These are phyloP conservation scores for Umimayanthus kanabou DNA, from an alignment of 92 coral and sea anemone species.

Conservation along the genomic window DNA sequence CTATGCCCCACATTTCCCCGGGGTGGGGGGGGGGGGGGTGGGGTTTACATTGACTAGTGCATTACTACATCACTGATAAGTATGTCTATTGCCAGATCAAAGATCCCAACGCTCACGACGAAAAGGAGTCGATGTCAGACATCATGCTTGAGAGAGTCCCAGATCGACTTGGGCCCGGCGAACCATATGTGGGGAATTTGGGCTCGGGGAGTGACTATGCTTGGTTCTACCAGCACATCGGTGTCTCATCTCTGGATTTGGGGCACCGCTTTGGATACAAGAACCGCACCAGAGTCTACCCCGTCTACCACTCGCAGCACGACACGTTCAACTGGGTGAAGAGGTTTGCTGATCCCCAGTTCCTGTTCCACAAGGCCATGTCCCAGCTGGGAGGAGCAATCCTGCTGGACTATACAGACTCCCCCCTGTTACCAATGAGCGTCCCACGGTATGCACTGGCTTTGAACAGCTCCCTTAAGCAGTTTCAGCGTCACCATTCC, in stretches of 20 bases:
- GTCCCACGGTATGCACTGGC: constrained; percentile 56
- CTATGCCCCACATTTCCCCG: too few relatives aligned
- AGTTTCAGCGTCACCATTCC: constrained; percentile 40
- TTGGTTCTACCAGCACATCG: constrained; percentile 74
- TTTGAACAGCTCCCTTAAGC: constrained; percentile 55
- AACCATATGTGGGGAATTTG: constrained; percentile 51
- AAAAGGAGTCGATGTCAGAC: constrained; percentile 76
- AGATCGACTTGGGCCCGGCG: constrained; percentile 33
- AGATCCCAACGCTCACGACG: constrained; percentile 81
- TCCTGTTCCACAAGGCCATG: constrained; percentile 66
- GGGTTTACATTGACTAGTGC: too few relatives aligned
- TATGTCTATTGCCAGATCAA: constrained; percentile 33
- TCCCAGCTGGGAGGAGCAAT: constrained; percentile 68
- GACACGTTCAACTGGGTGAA: constrained; percentile 84
- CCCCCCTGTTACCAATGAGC: constrained; percentile 68
- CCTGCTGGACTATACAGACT: constrained; percentile 70
- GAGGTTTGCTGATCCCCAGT: constrained; percentile 82
- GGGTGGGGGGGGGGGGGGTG: too few relatives aligned
- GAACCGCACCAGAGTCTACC: constrained; percentile 60
- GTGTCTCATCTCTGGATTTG: constrained; percentile 85
- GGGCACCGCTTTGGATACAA: constrained; percentile 59
- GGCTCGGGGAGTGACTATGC: constrained; percentile 92
- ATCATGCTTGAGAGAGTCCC: constrained; percentile 65
- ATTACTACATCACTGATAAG: background rate
- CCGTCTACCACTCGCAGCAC: constrained; percentile 95